Base-by-base conservation (phyloP, 2,113 vertebrate species). In the Dendrocopos noguchii region DNA sequence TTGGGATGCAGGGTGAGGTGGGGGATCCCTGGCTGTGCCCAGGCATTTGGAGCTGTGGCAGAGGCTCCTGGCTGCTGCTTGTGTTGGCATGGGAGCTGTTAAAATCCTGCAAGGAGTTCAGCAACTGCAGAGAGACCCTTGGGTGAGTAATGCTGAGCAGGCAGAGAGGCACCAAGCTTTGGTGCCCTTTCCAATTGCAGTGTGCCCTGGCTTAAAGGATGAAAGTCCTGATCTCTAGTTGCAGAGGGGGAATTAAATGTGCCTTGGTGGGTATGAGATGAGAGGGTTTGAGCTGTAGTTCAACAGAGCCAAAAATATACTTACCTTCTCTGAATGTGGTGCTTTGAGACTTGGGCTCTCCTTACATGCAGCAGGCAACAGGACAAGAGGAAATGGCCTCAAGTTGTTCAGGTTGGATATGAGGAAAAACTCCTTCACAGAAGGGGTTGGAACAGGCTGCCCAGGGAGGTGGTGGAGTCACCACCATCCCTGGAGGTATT, bases 271-370 rank as follows among this genome's bases (percentile, higher is more conserved):
- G 75, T 39, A 50, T 3, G 5, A 27, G 25, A n/a, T 50, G 83
- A 83, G 80, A 85, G 12, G n/a, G 8, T 80, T 95, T 87, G 75
- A 33, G 22, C 60, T 88, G 15, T 77, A 77, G 34, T 94, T 77
- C 73, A 83, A 27, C 56, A 86, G 70, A 82, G 21, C 19, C 56
- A 77, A 86, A 90, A 77, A 64, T 56, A 42, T 1, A 77, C n/a
- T 42, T 10, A 6, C 21, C 50, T 68, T 50, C 64, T 80, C 63
- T 4, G 18, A 70, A 24, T 0, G 0, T 44, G 53, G 15, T 47
- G 34, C 73, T 42, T 52, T 24, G 50, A 24, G 50, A 52, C 22
- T 25, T 52, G 50, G 50, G 50, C 50, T 24, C 50, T 25, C 24
- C 50, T 52, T 12, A 24, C 12, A 13, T 52, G 50, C 50, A 25